phyloP scores from a whole-genome alignment of 2,113 vertebrate species.

The Tenrec ecaudatus region DNA sequence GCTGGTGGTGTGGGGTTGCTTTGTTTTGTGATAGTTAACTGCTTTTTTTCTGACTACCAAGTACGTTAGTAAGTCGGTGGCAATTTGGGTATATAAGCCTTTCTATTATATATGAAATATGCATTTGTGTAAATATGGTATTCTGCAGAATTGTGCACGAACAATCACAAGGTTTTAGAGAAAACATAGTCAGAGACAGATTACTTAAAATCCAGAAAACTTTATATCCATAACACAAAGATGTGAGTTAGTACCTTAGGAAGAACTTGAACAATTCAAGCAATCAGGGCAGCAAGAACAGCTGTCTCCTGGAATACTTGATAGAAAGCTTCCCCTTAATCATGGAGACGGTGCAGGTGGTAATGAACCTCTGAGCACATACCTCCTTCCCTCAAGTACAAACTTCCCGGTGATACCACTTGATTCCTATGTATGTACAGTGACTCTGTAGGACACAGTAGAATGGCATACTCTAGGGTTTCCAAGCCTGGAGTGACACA shows the following conservation, averaged over 20 bases:
- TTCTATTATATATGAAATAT: not conserved
- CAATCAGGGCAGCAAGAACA: not conserved
- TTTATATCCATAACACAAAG: constrained; percentile 23
- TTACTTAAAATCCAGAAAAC: constrained; percentile 31
- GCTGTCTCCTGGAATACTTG: not conserved
- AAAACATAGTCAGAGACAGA: not conserved
- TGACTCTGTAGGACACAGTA: not conserved
- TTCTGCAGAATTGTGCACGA: not conserved
- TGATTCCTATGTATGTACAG: not conserved
- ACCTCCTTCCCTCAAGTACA: not conserved
- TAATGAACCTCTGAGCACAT: not conserved
- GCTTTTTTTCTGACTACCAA: not conserved
- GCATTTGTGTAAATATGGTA: not conserved
- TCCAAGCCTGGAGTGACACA: no score
- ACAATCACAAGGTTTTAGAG: not conserved
- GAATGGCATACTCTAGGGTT: not conserved
- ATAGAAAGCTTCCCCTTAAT: not conserved
- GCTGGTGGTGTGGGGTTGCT: no score
- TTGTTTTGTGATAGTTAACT: not conserved
- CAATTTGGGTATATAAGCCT: not conserved
- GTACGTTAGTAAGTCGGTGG: not conserved
- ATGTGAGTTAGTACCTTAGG: not conserved
- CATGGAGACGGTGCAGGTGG: not conserved
- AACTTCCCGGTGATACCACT: not conserved
- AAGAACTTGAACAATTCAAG: not conserved